These are phyloP conservation scores for Caerostris darwini DNA, from an alignment of 1,140 invertebrate genomes.

Conservation along the genomic window DNA sequence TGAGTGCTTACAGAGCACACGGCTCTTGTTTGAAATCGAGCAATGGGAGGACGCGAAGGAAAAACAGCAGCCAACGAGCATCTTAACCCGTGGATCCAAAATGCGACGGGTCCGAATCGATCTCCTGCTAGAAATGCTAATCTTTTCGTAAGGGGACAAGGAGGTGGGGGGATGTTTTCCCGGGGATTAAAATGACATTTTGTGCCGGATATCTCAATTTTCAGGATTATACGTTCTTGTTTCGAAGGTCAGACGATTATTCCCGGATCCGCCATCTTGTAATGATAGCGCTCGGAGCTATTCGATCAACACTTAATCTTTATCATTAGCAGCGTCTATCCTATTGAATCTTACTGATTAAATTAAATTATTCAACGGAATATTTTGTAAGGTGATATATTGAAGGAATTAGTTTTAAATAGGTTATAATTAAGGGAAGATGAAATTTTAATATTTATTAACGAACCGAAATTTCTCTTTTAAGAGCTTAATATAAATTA, in stretches of 20 bases:
- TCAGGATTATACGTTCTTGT: neutral
- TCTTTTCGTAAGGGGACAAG: too few relatives aligned
- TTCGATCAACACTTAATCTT: neutral
- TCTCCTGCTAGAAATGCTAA: too few relatives aligned
- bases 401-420: too few relatives aligned
- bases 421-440: too few relatives aligned
- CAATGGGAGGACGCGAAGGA: neutral
- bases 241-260: neutral
- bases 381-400: too few relatives aligned
- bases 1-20: neutral
- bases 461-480: too few relatives aligned
- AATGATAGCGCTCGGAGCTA: neutral
- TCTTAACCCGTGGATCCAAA: neutral
- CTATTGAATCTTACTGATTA: neutral
- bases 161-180: constrained; percentile 6
- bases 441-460: too few relatives aligned
- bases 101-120: constrained; percentile 11
- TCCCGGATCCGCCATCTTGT: neutral
- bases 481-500: too few relatives aligned
- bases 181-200: constrained; percentile 40
- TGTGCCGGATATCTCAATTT: constrained; percentile 36
- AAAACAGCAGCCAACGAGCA: neutral
- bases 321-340: neutral
- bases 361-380: neutral
- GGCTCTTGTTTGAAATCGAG: neutral